Evolutionary conservation across 2,113 vertebrate genomes (phyloP), one percentile per base, ranked within the genome.

Genomic region (Asarcornis scutulata): DNA sequence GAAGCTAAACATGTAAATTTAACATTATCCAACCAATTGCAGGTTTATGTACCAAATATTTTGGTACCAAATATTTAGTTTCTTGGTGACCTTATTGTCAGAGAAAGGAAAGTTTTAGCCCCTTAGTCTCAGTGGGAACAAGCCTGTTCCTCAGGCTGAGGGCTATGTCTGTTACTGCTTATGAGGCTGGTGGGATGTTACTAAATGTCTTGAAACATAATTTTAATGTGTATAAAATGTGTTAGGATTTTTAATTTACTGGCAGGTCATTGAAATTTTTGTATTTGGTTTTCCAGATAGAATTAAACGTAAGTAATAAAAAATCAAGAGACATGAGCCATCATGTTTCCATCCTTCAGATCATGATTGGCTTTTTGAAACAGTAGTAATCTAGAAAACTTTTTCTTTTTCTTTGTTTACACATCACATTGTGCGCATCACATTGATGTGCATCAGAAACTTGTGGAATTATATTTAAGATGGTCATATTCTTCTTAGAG

Each of bases 61-160:
- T 84, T 40, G 40, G 46, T 48, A 59, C 71, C 63, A 82, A 85
- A 80, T 91, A 87, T 74, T 74, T 84, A 13, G 34, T 58, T 93
- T 93, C 48, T 91, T 79, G 44, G 34, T 79, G 88, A 84, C 58
- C 48, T 87, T 89, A 75, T 59, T 26, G 26, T 72, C 25, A 91
- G 56, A 79, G 56, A 89, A 89, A 86, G 18, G 34, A 92, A 85
- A 89, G 66, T 87, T 89, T 95, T 91, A 89, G 23, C 31, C 38
- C 34, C 44, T 17, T 20, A 76, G 13, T 71, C 80, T 86, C 91
- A 90, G 59, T 4, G 4, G 72, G 52, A 91, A 48, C 32, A 76
- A 73, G 14, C 29, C 32, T 81, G 73, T 60, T 68, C 77, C 56
- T 62, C 16, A 40, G 50, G 85, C 71, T 20, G 74, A 89, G 86